phyloP scores from a whole-genome alignment of 2,888 invertebrate species.

The Drosophila mayaguana region DNA sequence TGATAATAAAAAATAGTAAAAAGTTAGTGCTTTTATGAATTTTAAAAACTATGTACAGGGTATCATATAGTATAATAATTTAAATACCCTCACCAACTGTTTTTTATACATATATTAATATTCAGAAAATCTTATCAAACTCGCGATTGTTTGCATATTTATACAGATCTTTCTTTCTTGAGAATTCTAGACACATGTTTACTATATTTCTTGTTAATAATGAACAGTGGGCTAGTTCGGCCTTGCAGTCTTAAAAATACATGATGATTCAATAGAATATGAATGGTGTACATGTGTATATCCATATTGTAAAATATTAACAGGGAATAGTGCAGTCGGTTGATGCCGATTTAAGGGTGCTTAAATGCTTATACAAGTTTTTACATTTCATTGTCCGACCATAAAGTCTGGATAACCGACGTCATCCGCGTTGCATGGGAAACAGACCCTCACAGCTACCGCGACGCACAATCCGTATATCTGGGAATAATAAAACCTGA shows the following conservation, averaged over 20 bases:
- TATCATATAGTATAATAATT: neutral
- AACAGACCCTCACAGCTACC: constrained; percentile 82
- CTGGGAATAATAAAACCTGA: constrained; percentile 54
- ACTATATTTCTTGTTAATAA: neutral
- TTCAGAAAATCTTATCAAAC: constrained; percentile 16
- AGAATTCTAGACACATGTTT: neutral
- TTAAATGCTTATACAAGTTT: neutral
- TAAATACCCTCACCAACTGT: neutral
- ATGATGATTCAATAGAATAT: no score
- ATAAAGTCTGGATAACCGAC: neutral
- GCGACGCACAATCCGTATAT: constrained; percentile 80
- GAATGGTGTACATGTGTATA: no score
- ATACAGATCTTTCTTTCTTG: neutral
- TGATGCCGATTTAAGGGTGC: neutral
- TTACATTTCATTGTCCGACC: constrained; percentile 2
- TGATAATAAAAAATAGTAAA: neutral
- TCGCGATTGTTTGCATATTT: constrained; percentile 4
- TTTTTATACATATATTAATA: neutral
- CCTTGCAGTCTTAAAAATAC: neutral
- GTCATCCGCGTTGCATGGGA: constrained; percentile 77
- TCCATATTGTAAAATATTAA: neutral
- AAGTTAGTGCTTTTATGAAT: no score
- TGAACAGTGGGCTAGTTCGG: neutral
- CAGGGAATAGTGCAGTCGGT: neutral
- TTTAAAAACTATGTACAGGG: neutral